phyloP scores from a whole-genome alignment of 1,140 invertebrate genomes.

The Calycopis cecrops region DNA sequence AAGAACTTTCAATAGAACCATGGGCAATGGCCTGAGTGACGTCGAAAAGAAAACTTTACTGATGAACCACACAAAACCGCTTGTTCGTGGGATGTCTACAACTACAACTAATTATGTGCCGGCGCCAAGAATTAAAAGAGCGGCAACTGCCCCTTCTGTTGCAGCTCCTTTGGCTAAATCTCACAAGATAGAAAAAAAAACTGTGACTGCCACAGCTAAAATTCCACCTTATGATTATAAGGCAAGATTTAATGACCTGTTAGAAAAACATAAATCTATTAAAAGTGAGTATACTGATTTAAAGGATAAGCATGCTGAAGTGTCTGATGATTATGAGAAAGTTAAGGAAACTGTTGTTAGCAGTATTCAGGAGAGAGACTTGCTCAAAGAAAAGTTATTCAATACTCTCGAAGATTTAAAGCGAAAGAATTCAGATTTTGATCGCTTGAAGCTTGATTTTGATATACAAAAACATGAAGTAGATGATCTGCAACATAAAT shows the following conservation, averaged over 20 bases:
- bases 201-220: constrained; percentile 48
- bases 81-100: constrained; percentile 29
- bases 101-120: constrained; percentile 25
- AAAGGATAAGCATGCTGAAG: constrained; percentile 71
- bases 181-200: constrained; percentile 52
- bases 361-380: constrained; percentile 42
- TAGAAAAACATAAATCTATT: constrained; percentile 76
- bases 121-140: constrained; percentile 49
- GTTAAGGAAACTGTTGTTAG: constrained; percentile 53
- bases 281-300: constrained; percentile 72
- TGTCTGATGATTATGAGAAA: constrained; percentile 72
- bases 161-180: constrained; percentile 35
- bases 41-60: constrained; percentile 57
- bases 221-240: constrained; percentile 78
- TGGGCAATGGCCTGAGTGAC: constrained; percentile 53
- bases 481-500: constrained; percentile 54
- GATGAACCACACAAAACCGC: constrained; percentile 54
- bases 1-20: constrained; percentile 38
- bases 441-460: constrained; percentile 54
- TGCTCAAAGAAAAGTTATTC: constrained; percentile 54
- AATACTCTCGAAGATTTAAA: constrained; percentile 52
- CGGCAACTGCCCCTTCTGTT: constrained; percentile 46
- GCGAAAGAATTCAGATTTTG: constrained; percentile 47
- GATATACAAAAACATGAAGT: constrained; percentile 56
- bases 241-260: constrained; percentile 75